phyloP scores from a whole-genome alignment of 1,140 invertebrate genomes.

The Eupeodes corollae region DNA sequence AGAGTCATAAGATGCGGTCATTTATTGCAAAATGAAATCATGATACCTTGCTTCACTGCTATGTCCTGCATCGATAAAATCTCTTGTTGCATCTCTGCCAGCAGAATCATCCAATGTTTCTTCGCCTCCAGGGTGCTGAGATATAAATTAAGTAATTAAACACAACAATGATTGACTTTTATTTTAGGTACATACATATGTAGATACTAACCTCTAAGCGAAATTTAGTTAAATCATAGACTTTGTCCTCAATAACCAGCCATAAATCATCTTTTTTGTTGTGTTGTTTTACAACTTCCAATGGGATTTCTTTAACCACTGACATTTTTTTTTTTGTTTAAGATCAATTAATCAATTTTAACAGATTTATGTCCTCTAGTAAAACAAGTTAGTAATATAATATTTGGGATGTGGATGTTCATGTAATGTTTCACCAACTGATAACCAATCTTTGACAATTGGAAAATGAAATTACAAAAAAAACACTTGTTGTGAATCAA shows the following conservation, averaged over 20 bases:
- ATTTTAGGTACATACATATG: not conserved
- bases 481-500: too few relatives aligned
- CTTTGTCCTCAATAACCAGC: slow-evolving; percentile 51
- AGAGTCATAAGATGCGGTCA: not conserved
- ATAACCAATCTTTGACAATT: too few relatives aligned
- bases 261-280: slow-evolving; percentile 41
- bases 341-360: too few relatives aligned
- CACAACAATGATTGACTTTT: not conserved
- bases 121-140: slow-evolving; percentile 74
- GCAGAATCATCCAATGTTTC: slow-evolving; percentile 66
- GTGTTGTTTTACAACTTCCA: slow-evolving; percentile 45
- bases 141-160: slow-evolving; percentile 1
- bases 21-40: not conserved
- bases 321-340: slow-evolving; percentile 7
- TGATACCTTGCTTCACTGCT: slow-evolving; percentile 62
- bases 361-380: too few relatives aligned
- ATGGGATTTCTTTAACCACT: slow-evolving; percentile 32
- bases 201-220: slow-evolving; percentile 44
- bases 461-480: too few relatives aligned
- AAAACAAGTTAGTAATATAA: too few relatives aligned
- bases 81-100: slow-evolving; percentile 62
- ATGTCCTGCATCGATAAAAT: slow-evolving; percentile 81
- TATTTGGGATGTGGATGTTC: too few relatives aligned
- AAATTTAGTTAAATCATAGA: slow-evolving; percentile 56
- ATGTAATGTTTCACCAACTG: too few relatives aligned